Percentiles rank a stretch among this genome's conserved stretches.
These are phyloP conservation scores for Amphipoea oculea DNA, from an alignment of 2,888 invertebrate species.

Conservation along the genomic window DNA sequence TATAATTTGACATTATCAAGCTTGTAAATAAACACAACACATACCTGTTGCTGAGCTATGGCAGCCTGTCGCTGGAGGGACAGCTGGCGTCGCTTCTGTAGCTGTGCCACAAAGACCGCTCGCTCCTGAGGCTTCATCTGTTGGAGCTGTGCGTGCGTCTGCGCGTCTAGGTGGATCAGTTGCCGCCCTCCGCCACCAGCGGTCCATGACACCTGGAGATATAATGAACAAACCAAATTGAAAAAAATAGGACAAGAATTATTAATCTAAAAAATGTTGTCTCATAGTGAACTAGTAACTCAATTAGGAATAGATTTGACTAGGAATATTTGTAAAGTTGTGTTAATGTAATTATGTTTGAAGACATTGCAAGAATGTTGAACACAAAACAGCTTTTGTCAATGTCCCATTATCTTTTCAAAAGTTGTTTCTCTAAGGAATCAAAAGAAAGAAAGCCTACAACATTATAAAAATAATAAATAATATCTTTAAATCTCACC, in stretches of 20 bases:
- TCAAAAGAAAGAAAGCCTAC: not conserved
- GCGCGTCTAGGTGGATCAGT: conserved; percentile 95
- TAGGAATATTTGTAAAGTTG: not conserved
- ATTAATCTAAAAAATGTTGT: not conserved
- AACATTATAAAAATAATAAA: not conserved
- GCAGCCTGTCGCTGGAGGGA: conserved; percentile 89
- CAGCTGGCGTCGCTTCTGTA: conserved; percentile 92
- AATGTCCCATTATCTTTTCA: not conserved
- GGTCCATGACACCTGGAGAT: conserved; percentile 86
- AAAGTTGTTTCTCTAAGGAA: not conserved
- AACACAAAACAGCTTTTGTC: not conserved
- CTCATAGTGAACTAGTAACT: not conserved
- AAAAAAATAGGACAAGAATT: not conserved
- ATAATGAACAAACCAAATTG: not conserved
- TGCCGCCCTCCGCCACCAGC: conserved; percentile 91
- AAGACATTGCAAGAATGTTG: not conserved
- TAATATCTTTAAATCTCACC: conserved; percentile 72
- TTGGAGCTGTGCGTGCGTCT: conserved; percentile 95
- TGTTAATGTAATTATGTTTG: not conserved
- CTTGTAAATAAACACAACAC: not conserved
- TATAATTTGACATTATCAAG: not conserved
- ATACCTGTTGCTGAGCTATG: conserved; percentile 86
- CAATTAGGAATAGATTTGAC: not conserved
- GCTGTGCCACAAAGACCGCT: conserved; percentile 94
- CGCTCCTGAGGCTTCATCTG: conserved; percentile 95